Percentiles rank a stretch among this genome's conserved stretches.
These are phyloP conservation scores for Anodontia alba DNA, from an alignment of 2,888 invertebrate species.

Conservation along the genomic window DNA sequence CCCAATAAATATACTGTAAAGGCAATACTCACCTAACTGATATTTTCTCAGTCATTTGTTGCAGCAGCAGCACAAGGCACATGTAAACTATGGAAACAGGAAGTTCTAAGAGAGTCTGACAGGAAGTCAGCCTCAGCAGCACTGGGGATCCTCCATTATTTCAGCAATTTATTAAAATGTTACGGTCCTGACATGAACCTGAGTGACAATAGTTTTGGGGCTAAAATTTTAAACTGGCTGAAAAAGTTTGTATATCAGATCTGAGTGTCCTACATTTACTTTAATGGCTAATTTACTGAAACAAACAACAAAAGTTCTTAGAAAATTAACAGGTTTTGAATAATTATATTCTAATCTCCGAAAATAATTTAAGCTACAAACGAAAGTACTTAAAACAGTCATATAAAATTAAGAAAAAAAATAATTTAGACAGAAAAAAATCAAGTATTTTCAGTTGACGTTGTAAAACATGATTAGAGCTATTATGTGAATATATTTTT, in stretches of 20 bases:
- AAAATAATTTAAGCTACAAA: background rate
- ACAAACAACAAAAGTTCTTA: background rate
- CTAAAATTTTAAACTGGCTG: background rate
- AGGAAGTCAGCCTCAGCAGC: constrained; percentile 17
- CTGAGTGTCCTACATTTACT: background rate
- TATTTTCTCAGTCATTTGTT: background rate
- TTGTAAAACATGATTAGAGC: background rate
- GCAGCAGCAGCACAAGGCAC: background rate
- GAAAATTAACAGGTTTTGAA: background rate
- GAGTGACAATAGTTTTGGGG: background rate
- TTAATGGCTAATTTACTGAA: background rate
- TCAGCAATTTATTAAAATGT: background rate
- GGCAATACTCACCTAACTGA: background rate
- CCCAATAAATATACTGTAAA: too few species aligned
- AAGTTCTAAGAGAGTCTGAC: too few species aligned
- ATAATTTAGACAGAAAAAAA: background rate
- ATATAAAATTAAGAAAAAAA: background rate
- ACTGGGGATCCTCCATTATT: background rate
- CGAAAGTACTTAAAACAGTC: background rate
- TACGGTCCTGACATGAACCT: background rate
- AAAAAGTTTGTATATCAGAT: background rate
- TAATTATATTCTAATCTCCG: background rate
- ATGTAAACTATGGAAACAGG: background rate
- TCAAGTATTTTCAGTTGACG: background rate
- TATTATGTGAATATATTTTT: background rate